A percentile compares a stretch with the other conserved stretches of the same genome.
Conservation (phyloP, 92 coral and sea anemone genomes). For the Galaxea fascicularis region DNA sequence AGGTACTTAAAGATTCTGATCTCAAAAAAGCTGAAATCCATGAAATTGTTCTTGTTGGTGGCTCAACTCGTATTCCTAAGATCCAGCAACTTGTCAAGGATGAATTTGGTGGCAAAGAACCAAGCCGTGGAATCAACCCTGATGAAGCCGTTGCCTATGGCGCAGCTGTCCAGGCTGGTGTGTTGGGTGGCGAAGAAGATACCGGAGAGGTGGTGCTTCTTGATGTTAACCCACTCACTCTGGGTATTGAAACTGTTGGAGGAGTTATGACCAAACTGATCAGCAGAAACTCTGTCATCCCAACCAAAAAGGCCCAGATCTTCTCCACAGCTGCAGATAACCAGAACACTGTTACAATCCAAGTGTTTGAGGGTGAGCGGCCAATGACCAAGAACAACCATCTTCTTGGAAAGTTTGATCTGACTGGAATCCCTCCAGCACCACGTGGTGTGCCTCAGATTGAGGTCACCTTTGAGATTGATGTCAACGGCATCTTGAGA, state of each 20-base stretch:
- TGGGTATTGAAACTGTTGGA: slow-evolving; percentile 99
- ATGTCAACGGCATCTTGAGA: slow-evolving; percentile 96
- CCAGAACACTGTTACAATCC: slow-evolving; percentile 99
- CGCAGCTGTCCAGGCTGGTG: slow-evolving; percentile 99
- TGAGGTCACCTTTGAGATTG: slow-evolving; percentile 98
- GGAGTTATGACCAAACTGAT: slow-evolving; percentile 99
- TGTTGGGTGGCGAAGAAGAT: slow-evolving; percentile 98
- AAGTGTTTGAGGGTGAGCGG: slow-evolving; percentile 97
- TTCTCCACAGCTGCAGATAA: slow-evolving; percentile 99
- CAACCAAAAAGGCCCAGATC: slow-evolving; percentile 97
- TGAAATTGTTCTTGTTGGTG: slow-evolving; percentile 99
- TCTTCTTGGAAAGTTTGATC: slow-evolving; percentile 94
- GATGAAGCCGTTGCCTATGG: slow-evolving; percentile 99
- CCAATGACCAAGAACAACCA: slow-evolving; percentile 99
- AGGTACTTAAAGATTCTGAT: slow-evolving; percentile 91
- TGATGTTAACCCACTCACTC: slow-evolving; percentile 95
- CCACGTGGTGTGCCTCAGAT: slow-evolving; percentile 99
- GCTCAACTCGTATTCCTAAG: slow-evolving; percentile 99
- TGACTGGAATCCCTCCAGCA: slow-evolving; percentile 98
- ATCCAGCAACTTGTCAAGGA: slow-evolving; percentile 93
- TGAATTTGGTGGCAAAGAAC: slow-evolving; percentile 92
- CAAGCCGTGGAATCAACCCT: slow-evolving; percentile 99
- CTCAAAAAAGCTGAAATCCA: slow-evolving; percentile 88
- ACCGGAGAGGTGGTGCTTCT: slow-evolving; percentile 97
- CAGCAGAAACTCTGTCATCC: slow-evolving; percentile 94